A percentile compares a stretch with the other conserved stretches of the same genome.
phyloP scores from a whole-genome alignment of 1,140 invertebrate genomes.

The Sweltsa coloradensis region DNA sequence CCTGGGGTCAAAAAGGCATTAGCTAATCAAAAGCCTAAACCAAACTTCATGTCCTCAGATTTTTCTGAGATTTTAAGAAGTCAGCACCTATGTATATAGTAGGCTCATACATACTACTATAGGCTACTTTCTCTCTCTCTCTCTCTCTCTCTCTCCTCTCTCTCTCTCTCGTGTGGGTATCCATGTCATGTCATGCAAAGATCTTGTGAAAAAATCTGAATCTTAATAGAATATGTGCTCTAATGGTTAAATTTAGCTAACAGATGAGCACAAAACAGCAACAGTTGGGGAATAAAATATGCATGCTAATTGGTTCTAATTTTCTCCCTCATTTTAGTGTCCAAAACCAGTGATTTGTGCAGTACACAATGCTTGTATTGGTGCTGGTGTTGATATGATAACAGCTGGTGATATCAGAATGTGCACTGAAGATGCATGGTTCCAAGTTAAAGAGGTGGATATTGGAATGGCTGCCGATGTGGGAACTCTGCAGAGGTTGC shows the following conservation, averaged over 20 bases:
- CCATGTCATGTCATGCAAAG: no score
- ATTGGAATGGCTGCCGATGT: constrained; percentile 83
- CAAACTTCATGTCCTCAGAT: no score
- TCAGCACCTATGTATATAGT: no score
- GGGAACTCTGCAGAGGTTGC: constrained; percentile 83
- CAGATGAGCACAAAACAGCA: neutral
- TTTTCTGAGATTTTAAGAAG: no score
- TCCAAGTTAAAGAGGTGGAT: constrained; percentile 78
- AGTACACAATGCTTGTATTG: constrained; percentile 79
- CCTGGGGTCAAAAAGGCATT: no score
- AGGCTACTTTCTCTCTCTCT: no score
- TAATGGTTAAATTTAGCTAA: neutral
- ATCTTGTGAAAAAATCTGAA: neutral
- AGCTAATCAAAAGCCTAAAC: no score
- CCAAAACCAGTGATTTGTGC: constrained; percentile 83
- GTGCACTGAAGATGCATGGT: constrained; percentile 82
- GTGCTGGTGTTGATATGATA: constrained; percentile 79
- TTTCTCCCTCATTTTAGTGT: constrained; percentile 38
- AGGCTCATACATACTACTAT: no score
- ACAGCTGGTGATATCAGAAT: constrained; percentile 85
- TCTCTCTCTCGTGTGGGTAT: no score
- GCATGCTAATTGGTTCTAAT: neutral
- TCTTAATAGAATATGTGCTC: neutral
- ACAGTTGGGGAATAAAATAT: neutral
- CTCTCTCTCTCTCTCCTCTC: no score